These are phyloP conservation scores for Volucella inanis DNA, from an alignment of 2,888 invertebrate species.

Conservation along the genomic window DNA sequence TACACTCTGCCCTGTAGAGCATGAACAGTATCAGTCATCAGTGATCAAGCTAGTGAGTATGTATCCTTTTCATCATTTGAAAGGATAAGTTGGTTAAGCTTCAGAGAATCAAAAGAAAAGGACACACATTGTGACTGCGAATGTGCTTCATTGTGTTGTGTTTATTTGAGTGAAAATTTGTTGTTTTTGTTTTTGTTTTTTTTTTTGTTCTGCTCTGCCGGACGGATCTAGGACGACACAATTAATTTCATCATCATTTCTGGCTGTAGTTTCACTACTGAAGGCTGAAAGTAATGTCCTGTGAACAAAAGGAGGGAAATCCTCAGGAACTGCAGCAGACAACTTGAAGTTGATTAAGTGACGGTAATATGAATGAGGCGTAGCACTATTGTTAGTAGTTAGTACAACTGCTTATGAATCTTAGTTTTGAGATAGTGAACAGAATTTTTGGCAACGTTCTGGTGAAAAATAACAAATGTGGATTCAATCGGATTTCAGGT, in stretches of 20 bases:
- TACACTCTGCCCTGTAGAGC: not conserved
- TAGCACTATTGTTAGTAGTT: not conserved
- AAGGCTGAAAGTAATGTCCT: slow-evolving; percentile 30
- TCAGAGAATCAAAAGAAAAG: not conserved
- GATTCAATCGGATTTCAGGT: slow-evolving; percentile 53
- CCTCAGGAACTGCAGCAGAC: slow-evolving; percentile 33
- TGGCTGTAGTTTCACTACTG: not conserved
- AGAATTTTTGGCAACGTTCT: slow-evolving; percentile 1
- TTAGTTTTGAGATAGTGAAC: not conserved
- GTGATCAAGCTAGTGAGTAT: slow-evolving; percentile 3
- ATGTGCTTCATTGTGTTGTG: slow-evolving; percentile 4
- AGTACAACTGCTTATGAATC: not conserved
- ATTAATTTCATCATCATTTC: slow-evolving; percentile 40
- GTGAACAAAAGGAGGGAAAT: slow-evolving; percentile 28
- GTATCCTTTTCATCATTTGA: not conserved
- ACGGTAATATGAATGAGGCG: not conserved
- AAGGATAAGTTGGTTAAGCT: not conserved
- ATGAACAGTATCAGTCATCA: slow-evolving; percentile 8
- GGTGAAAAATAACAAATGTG: slow-evolving; percentile 31
- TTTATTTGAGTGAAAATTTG: slow-evolving; percentile 10
- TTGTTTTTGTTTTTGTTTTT: not conserved
- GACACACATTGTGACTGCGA: not conserved
- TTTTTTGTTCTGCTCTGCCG: not conserved
- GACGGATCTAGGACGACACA: not conserved
- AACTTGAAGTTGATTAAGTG: slow-evolving; percentile 57